Evolutionary conservation across 2,888 invertebrate genomes (phyloP), one percentile per base, ranked within the genome.

Genomic region (Phaonia tiefii): DNA sequence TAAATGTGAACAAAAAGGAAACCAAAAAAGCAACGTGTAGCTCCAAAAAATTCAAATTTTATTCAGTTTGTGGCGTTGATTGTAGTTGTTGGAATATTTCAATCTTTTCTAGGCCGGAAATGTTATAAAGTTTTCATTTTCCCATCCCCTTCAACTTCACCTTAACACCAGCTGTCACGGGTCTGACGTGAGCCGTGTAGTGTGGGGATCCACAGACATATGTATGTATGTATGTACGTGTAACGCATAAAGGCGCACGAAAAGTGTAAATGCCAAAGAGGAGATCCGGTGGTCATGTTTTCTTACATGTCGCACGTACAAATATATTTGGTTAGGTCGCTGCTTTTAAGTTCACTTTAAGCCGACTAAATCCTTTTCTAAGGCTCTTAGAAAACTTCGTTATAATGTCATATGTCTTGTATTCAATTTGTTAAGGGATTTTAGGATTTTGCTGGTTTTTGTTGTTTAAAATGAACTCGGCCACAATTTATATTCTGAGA

Each of bases 41-140:
- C 42, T 69, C 54, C 20, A 51, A 31, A 51, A 20, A 37, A 54
- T 37, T 39, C 26, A 26, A 74, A 58, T 44, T 67, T 37, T 20
- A 63, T 74, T 79, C 54, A 22, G 39, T 42, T 63, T 42, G 31
- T 70, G n/a, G 39, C 25, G 25, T 44, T 71, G 58, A n/a, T n/a
- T n/a, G n/a, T n/a, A n/a, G n/a, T 31, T 4, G 26, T 80, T 65
- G 31, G 39, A 13, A 44, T 26, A 26, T 26, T 22, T 20, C 4
- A 20, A 11, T 54, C 7, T 60, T 80, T 81, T 72, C 75, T 81
- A 67, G 81, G 75, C 78, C 78, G 81, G 81, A 81, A 81, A 81
- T 72, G 74, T 75, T 80, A 26, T 71, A 67, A 81, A 81, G 31
- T 65, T 78, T 58, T 49, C 13, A 44, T 42, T 39, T 20, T 60